These are phyloP conservation scores for Drosophila miranda DNA, from an alignment of 1,140 invertebrate species.

Conservation along the genomic window DNA sequence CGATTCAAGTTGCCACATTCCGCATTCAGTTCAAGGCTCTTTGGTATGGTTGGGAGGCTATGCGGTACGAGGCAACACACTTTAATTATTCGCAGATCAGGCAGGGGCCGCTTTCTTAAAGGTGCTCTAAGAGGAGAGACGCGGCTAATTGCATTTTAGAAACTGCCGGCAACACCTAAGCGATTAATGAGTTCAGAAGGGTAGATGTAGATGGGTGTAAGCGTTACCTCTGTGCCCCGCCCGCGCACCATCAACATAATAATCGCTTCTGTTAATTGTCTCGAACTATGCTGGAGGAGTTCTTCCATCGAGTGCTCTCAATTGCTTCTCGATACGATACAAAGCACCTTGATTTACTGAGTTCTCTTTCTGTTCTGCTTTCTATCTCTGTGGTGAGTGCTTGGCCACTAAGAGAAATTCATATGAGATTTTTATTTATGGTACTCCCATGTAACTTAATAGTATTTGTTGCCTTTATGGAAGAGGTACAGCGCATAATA, in stretches of 20 bases:
- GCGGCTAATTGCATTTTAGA: conserved; percentile 20
- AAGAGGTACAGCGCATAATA: no score
- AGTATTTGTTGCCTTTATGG: no score
- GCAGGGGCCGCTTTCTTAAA: conserved; percentile 10
- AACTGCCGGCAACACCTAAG: conserved; percentile 29
- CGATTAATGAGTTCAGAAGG: conserved; percentile 5
- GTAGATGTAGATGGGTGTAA: no score
- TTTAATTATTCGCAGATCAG: conserved; percentile 28
- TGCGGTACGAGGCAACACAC: background rate
- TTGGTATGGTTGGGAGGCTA: background rate
- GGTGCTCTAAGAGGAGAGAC: background rate
- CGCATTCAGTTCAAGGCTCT: conserved; percentile 18
- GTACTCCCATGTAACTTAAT: no score
- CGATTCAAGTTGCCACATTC: conserved; percentile 9
- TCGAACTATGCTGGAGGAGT: conserved; percentile 25
- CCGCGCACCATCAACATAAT: conserved; percentile 6
- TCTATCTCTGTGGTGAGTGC: background rate
- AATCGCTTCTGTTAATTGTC: conserved; percentile 45
- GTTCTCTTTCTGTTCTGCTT: background rate
- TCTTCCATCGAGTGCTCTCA: conserved; percentile 38
- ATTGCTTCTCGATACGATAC: conserved; percentile 43
- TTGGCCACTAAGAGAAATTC: no score
- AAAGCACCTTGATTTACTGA: background rate
- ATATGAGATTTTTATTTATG: no score
- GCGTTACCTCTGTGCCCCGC: background rate